Percentiles rank a stretch among this genome's conserved stretches.
Conservation (phyloP, 2,888 invertebrate genomes). For the Eupithecia inturbata region DNA sequence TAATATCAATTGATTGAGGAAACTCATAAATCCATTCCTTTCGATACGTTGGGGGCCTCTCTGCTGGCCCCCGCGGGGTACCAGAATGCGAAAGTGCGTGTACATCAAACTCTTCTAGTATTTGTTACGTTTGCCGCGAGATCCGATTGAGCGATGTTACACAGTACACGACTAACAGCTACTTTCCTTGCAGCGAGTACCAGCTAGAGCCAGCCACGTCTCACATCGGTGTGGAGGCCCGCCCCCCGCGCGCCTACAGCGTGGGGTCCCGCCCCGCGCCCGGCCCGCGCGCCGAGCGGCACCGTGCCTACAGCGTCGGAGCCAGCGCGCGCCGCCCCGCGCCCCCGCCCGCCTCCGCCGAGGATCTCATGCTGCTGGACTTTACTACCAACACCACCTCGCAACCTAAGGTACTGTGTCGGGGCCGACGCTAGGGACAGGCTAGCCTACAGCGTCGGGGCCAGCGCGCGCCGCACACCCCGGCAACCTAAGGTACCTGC, state of each 20-base stretch:
- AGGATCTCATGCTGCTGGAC: conserved; percentile 92
- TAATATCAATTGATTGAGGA: too few relatives aligned
- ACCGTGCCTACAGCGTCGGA: conserved; percentile 91
- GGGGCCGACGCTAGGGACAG: too few relatives aligned
- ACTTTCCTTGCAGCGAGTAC: conserved; percentile 84
- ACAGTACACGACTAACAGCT: too few relatives aligned
- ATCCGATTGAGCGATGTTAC: too few relatives aligned
- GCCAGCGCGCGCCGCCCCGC: conserved; percentile 51
- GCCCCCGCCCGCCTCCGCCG: conserved; percentile 79
- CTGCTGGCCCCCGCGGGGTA: too few relatives aligned
- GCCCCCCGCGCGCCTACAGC: conserved; percentile 77
- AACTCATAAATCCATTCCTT: too few relatives aligned
- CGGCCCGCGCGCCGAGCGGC: conserved; percentile 75
- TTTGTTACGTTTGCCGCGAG: too few relatives aligned
- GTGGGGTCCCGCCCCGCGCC: conserved; percentile 68
- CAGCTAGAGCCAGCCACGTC: conserved; percentile 92
- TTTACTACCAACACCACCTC: conserved; percentile 55
- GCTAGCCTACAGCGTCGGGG: too few relatives aligned
- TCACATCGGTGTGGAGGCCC: conserved; percentile 87
- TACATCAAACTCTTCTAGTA: too few relatives aligned
- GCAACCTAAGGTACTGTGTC: conserved; percentile 2
- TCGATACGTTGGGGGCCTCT: too few relatives aligned
- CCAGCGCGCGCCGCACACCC: too few relatives aligned
- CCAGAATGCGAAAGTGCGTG: too few relatives aligned
- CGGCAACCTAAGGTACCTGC: not conserved